Percentiles rank a stretch among this genome's conserved stretches.
These are phyloP conservation scores for Cichlasoma orientale DNA, from an alignment of 2,797 vertebrate species.

Conservation along the genomic window DNA sequence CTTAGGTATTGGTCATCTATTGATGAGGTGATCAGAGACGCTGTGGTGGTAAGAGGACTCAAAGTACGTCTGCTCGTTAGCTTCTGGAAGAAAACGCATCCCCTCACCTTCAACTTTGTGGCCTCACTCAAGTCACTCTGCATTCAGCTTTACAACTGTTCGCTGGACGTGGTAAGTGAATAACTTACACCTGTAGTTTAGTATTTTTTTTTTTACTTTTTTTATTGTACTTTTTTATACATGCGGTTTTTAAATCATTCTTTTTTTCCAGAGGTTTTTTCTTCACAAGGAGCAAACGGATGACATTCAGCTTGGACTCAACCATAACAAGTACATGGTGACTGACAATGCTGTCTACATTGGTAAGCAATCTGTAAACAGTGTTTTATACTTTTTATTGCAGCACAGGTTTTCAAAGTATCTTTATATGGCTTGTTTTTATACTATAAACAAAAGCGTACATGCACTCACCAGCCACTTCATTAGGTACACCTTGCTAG, in stretches of 20 bases:
- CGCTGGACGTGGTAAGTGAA: conserved; percentile 89
- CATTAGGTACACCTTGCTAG: neutral
- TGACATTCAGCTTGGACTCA: conserved; percentile 82
- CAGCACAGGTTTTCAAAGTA: neutral
- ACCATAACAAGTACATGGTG: conserved; percentile 95
- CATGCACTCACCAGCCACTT: neutral
- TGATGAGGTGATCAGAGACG: conserved; percentile 91
- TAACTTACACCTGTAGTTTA: neutral
- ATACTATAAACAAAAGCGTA: neutral
- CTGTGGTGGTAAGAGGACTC: conserved; percentile 86
- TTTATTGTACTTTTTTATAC: neutral
- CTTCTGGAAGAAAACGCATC: conserved; percentile 90
- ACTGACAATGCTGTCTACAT: conserved; percentile 90
- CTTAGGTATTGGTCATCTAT: conserved; percentile 90
- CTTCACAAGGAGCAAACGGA: conserved; percentile 84
- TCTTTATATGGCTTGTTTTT: neutral
- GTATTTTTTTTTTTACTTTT: neutral
- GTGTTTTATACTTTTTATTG: neutral
- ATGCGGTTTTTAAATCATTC: neutral
- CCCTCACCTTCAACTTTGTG: conserved; percentile 92
- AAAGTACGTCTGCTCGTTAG: conserved; percentile 90
- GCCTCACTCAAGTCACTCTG: conserved; percentile 91
- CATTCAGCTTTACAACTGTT: conserved; percentile 87
- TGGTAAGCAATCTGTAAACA: conserved; percentile 76
- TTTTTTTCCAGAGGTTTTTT: conserved; percentile 85